phyloP scores from a whole-genome alignment of 2,797 vertebrate genomes.

The Buceros bicornis region DNA sequence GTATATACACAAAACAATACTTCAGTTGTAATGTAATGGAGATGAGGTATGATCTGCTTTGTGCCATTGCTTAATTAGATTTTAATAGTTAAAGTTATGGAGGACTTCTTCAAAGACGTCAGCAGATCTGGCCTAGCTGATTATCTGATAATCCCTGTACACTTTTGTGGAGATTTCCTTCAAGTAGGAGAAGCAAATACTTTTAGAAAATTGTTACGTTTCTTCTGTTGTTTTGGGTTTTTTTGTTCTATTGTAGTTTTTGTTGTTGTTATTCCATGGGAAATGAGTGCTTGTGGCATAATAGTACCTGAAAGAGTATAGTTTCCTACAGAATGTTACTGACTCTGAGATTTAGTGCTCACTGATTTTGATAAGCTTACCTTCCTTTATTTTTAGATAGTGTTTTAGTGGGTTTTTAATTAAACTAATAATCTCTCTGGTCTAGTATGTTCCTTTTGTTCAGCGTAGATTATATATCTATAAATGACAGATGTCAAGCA shows the following conservation, averaged over 20 bases:
- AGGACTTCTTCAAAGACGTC: not conserved
- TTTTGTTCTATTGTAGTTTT: not conserved
- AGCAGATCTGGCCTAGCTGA: not conserved
- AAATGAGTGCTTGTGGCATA: not conserved
- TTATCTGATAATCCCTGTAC: not conserved
- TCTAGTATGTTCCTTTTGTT: not conserved
- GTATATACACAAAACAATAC: not conserved
- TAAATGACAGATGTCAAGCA: constrained; percentile 32
- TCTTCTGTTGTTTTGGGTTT: not conserved
- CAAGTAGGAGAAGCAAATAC: not conserved
- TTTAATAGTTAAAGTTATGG: not conserved
- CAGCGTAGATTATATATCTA: not conserved
- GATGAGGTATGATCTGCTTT: not conserved
- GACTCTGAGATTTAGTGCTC: not conserved
- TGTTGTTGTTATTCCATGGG: not conserved
- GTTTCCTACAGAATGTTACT: not conserved
- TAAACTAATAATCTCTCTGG: not conserved
- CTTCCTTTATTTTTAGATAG: not conserved
- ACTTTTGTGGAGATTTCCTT: not conserved
- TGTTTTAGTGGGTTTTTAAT: not conserved
- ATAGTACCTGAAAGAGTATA: not conserved
- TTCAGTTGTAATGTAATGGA: not conserved
- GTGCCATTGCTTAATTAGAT: not conserved
- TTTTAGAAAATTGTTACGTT: not conserved
- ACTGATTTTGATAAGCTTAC: not conserved